Evolutionary conservation across 2,113 vertebrate genomes (phyloP), one percentile per base, ranked within the genome.

Genomic region (Erythrolamprus reginae): DNA sequence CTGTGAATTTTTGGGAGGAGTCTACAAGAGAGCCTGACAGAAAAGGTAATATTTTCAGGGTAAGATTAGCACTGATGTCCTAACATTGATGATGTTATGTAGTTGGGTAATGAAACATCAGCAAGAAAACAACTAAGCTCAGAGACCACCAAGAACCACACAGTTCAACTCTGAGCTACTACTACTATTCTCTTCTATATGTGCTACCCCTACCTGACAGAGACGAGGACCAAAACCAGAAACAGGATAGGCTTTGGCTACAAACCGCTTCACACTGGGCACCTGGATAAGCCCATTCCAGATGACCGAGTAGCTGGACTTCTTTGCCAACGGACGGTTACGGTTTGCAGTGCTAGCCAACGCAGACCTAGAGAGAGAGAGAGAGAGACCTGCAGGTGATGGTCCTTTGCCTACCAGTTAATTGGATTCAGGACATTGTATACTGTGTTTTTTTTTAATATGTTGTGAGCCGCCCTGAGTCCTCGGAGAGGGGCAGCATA

Each of bases 271-370:
- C 61, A 96, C 91, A 7, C 90, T 94, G 92, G 96, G 96, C 91
- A 95, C 94, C 17, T 89, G 89, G 50, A 97, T 50, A 12, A 91
- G 38, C 28, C 96, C 93, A 7, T 96, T 95, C 95, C 97, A 97
- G 28, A 45, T 0, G 3, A 4, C 85, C 0, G 8, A 53, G 48
- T 13, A 86, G 42, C 48, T 55, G 0, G 90, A 45, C 8, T 4
- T 26, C 38, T 89, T 88, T 50, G 1, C 19, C 10, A 53, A 12
- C 26, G 65, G 48, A 0, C 0, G 47, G 47, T 42, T 28, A 13
- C 87, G 82, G 38, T 92, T 93, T 92, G 85, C 55, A 28, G 5
- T 77, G 65, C 33, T 5, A 10, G 17, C 1, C 24, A 87, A 52
- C 47, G 6, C 7, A 24, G 52, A 17, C 4, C 82, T 90, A 86